A percentile compares a stretch with the other conserved stretches of the same genome.
Conservation (phyloP, 2,113 vertebrate species). For the Rhodinocichla rosea region DNA sequence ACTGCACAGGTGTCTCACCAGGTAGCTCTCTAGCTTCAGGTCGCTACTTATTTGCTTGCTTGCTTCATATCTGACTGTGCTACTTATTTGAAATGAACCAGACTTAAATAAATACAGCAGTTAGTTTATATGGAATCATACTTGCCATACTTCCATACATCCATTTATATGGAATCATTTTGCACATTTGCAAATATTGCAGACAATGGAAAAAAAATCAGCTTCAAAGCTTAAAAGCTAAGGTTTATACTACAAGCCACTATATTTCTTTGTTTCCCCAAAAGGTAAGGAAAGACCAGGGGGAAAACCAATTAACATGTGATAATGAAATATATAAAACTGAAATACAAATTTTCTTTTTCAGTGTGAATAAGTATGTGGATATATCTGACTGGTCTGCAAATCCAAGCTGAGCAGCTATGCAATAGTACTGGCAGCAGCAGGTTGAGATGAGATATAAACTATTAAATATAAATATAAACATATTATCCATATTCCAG, state of each 20-base stretch:
- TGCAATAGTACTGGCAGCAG: not conserved
- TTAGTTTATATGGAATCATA: not conserved
- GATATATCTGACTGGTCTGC: not conserved
- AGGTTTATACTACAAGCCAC: not conserved
- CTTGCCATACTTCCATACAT: not conserved
- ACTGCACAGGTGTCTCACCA: not conserved
- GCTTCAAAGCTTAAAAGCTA: not conserved
- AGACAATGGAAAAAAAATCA: not conserved
- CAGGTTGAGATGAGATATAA: not conserved
- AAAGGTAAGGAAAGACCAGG: not conserved
- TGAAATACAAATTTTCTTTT: not conserved
- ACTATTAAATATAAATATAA: not conserved
- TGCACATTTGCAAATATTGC: not conserved
- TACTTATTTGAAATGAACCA: not conserved
- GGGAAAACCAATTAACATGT: not conserved
- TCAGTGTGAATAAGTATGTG: not conserved
- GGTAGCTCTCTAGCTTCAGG: not conserved
- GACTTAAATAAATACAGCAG: not conserved
- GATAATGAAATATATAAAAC: not conserved
- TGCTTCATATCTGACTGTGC: not conserved
- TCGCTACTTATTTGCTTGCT: not conserved
- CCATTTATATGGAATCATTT: not conserved
- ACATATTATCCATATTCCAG: not conserved
- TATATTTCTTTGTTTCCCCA: not conserved
- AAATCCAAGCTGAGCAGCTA: not conserved